phyloP scores from a whole-genome alignment of 2,888 invertebrate genomes.

The Anagyrus pseudococci region DNA sequence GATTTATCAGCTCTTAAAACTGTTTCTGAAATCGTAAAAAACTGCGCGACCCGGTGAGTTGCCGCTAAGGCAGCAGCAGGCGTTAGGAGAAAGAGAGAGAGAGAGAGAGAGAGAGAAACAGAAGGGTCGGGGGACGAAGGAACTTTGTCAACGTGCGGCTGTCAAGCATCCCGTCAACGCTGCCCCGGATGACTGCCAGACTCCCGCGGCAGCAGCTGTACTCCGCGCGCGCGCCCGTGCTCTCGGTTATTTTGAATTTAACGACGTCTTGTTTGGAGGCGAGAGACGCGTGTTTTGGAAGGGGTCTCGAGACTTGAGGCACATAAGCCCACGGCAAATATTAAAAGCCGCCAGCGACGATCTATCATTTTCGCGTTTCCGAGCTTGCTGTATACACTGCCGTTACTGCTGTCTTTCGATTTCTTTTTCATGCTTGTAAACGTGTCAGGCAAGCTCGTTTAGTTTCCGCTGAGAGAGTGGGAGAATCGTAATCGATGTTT shows the following conservation, averaged over 20 bases:
- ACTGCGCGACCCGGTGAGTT: constrained; percentile 41
- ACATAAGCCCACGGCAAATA: background rate
- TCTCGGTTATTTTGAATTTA: constrained; percentile 55
- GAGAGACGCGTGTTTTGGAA: constrained; percentile 14
- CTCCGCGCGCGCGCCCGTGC: background rate
- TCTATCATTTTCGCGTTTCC: constrained; percentile 16
- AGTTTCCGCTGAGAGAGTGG: background rate
- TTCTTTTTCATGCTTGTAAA: too few species aligned
- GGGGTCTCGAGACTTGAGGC: background rate
- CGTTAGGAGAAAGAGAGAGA: too few species aligned
- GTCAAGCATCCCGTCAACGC: constrained; percentile 60
- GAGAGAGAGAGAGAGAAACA: too few species aligned
- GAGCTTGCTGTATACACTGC: background rate
- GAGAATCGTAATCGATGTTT: too few species aligned
- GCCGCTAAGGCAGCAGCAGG: too few species aligned
- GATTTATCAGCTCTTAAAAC: constrained; percentile 58
- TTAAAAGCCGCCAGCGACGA: constrained; percentile 7
- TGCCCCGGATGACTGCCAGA: constrained; percentile 37
- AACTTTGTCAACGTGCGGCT: constrained; percentile 61
- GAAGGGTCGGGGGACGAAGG: constrained; percentile 29
- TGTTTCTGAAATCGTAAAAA: constrained; percentile 56
- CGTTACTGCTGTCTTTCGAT: background rate
- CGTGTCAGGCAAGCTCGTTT: too few species aligned
- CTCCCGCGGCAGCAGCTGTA: background rate
- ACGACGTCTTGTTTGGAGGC: constrained; percentile 56